A percentile compares a stretch with the other conserved stretches of the same genome.
These are phyloP conservation scores for Petaurus breviceps DNA, from an alignment of 2,113 vertebrate genomes.

Conservation along the genomic window DNA sequence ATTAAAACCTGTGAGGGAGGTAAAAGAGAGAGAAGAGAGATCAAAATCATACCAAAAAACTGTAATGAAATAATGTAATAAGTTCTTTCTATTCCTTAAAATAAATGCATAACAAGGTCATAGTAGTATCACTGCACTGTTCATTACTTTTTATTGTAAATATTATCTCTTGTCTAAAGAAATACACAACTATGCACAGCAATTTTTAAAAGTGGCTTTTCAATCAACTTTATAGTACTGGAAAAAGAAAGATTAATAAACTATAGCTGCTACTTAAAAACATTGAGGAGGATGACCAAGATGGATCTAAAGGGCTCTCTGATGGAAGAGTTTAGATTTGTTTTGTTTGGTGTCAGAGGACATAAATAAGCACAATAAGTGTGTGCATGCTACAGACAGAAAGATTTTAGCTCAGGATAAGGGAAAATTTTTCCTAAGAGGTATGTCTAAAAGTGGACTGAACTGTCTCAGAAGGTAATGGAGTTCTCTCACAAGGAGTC, in stretches of 20 bases:
- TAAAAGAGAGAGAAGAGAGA: conserved; percentile 43
- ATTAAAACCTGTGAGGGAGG: conserved; percentile 87
- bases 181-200: neutral
- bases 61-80: neutral
- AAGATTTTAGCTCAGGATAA: too few species aligned
- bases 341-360: neutral
- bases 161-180: neutral
- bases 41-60: neutral
- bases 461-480: neutral
- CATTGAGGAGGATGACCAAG: neutral
- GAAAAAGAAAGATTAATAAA: neutral
- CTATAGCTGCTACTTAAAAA: neutral
- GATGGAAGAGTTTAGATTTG: neutral
- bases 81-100: too few species aligned
- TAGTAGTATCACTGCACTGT: neutral
- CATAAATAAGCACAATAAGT: neutral
- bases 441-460: neutral
- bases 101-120: neutral
- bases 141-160: neutral
- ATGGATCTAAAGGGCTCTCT: neutral
- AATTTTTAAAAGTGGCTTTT: neutral
- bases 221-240: neutral
- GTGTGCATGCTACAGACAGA: neutral
- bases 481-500: too few species aligned
- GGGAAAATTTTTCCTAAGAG: neutral